A percentile compares a stretch with the other conserved stretches of the same genome.
Conservation (phyloP, 2,888 invertebrate species). For the Morinoia aosen region DNA sequence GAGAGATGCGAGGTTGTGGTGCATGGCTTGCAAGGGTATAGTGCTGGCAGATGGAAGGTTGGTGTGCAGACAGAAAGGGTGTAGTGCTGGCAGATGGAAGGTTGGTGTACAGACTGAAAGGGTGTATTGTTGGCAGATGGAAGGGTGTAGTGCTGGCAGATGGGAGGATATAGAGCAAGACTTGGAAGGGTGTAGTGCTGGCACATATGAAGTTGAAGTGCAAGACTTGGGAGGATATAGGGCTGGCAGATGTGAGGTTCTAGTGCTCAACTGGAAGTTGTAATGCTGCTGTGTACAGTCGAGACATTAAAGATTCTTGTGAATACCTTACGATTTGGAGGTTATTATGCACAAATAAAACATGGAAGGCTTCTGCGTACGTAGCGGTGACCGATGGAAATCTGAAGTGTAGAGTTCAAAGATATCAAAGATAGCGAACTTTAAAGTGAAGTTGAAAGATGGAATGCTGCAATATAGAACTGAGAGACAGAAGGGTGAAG, state of each 20-base stretch:
- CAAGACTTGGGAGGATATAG: background rate
- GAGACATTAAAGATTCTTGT: background rate
- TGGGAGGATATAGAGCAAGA: background rate
- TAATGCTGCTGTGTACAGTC: background rate
- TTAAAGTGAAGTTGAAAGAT: too few species aligned
- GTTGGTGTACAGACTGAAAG: too few species aligned
- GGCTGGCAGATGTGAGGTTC: background rate
- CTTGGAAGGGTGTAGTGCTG: background rate
- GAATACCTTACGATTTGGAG: too few species aligned
- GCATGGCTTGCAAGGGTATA: too few species aligned
- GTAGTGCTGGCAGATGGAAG: too few species aligned
- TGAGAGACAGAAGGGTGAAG: background rate
- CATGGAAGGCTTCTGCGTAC: too few species aligned
- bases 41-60: background rate
- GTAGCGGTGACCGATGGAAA: too few species aligned
- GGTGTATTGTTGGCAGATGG: background rate
- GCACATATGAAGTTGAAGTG: background rate
- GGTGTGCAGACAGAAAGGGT: too few species aligned
- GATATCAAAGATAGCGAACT: too few species aligned
- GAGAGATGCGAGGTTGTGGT: background rate
- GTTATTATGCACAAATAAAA: too few species aligned
- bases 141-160: background rate
- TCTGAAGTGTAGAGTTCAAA: too few species aligned
- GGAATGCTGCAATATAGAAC: background rate
- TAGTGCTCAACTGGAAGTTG: background rate